Conservation (phyloP, 2,888 invertebrate species). For the Euspilapteryx auroguttella region DNA sequence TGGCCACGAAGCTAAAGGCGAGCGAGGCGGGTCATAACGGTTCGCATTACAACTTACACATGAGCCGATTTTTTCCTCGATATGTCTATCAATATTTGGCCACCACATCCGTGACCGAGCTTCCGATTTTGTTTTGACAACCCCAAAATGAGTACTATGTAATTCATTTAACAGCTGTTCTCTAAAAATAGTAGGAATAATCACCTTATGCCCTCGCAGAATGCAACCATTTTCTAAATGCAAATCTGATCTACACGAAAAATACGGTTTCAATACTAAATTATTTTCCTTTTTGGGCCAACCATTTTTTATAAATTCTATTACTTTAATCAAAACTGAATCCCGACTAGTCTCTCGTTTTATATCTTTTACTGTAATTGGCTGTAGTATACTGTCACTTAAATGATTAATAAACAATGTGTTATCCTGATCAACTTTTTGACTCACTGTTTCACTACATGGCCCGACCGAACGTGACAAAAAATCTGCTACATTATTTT, state of each 20-base stretch:
- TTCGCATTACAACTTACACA: constrained; percentile 5
- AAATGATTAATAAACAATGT: too few species aligned
- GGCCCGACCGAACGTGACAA: background rate
- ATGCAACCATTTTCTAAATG: constrained; percentile 2
- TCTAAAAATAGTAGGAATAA: background rate
- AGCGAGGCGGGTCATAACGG: constrained; percentile 6
- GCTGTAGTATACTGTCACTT: too few species aligned
- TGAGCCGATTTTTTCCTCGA: background rate
- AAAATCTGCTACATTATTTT: constrained; percentile 1
- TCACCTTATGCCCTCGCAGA: constrained; percentile 2
- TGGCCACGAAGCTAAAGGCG: constrained; percentile 8
- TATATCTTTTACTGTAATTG: background rate
- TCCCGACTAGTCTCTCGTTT: constrained; percentile 1
- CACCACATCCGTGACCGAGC: constrained; percentile 5
- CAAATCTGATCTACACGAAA: background rate
- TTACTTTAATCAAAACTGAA: background rate
- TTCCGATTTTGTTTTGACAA: constrained; percentile 5
- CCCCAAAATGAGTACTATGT: constrained; percentile 5
- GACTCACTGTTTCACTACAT: too few species aligned
- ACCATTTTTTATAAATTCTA: background rate
- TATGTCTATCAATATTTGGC: constrained; percentile 1
- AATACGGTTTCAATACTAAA: background rate
- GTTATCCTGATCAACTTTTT: too few species aligned
- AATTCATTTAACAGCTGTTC: constrained; percentile 3
- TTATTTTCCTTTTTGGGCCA: constrained; percentile 1